A percentile compares a stretch with the other conserved stretches of the same genome.
Evolutionary conservation across 2,797 vertebrate genomes (phyloP).

Genomic region (Thalassophryne amazonica): DNA sequence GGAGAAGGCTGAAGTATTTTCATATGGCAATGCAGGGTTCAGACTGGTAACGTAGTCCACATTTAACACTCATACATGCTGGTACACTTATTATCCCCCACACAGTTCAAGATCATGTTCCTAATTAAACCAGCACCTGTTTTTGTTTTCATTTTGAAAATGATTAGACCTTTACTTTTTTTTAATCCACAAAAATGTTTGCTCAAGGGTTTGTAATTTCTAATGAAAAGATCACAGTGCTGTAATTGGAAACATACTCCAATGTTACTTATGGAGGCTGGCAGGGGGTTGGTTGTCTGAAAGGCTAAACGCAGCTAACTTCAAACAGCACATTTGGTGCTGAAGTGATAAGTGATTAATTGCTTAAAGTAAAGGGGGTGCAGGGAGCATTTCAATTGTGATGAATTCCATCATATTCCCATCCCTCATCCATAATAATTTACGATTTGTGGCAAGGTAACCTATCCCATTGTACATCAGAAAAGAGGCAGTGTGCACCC

Average conservation of each 20-base stretch:
- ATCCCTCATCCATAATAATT: no score
- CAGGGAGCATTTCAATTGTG: no score
- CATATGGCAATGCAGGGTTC: conserved; percentile 48
- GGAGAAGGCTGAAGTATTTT: conserved; percentile 29
- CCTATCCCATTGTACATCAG: no score
- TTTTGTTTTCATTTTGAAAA: conserved; percentile 84
- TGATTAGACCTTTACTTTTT: conserved; percentile 83
- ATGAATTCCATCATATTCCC: no score
- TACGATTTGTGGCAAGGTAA: no score
- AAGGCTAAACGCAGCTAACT: conserved; percentile 59
- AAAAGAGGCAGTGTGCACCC: no score
- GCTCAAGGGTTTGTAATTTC: conserved; percentile 80
- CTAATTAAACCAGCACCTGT: conserved; percentile 82
- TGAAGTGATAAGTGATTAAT: no score
- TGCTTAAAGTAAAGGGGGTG: no score
- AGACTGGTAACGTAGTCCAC: conserved; percentile 44
- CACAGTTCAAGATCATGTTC: conserved; percentile 75
- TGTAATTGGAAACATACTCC: conserved; percentile 78
- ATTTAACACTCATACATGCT: conserved; percentile 45
- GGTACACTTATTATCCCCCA: conserved; percentile 52
- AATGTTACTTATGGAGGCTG: conserved; percentile 66
- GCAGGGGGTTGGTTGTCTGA: conserved; percentile 57
- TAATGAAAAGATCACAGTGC: conserved; percentile 80
- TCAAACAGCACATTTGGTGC: conserved; percentile 52
- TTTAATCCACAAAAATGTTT: conserved; percentile 79